Conservation (phyloP, 2,113 vertebrate species). For the Ancistrus triradiatus region DNA sequence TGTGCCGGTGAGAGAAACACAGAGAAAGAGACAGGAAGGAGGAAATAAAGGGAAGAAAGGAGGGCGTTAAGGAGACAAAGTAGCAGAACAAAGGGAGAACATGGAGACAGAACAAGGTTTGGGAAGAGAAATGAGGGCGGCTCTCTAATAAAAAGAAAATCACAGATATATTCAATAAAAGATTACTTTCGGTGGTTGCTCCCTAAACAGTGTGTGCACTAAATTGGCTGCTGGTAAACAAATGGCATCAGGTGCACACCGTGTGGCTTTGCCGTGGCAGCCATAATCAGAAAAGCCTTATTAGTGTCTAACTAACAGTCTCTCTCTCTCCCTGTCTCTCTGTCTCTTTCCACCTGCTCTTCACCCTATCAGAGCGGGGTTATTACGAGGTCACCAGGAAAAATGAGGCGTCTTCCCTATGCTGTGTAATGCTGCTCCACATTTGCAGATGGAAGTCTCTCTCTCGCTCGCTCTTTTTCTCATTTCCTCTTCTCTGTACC, state of each 20-base stretch:
- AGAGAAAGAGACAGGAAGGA: conserved; percentile 16
- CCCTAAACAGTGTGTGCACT: conserved; percentile 10
- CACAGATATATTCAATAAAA: conserved; percentile 12
- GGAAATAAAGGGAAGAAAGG: conserved; percentile 38
- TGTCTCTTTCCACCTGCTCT: conserved; percentile 55
- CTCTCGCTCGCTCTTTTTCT: conserved; percentile 5
- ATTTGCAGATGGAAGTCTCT: conserved; percentile 43
- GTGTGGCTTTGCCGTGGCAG: conserved; percentile 38
- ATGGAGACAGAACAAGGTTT: background rate
- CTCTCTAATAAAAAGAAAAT: conserved; percentile 7
- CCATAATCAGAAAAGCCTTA: conserved; percentile 39
- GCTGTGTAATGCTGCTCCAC: conserved; percentile 37
- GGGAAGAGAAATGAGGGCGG: conserved; percentile 11
- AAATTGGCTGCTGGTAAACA: conserved; percentile 34
- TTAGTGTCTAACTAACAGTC: conserved; percentile 19
- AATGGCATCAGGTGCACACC: conserved; percentile 37
- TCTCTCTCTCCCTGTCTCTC: conserved; percentile 15
- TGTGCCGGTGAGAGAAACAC: conserved; percentile 24
- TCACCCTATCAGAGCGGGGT: conserved; percentile 48
- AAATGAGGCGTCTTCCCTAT: conserved; percentile 38
- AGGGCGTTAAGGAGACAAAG: conserved; percentile 31
- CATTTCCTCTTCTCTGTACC: conserved; percentile 2
- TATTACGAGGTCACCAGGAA: conserved; percentile 47
- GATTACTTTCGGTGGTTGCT: background rate
- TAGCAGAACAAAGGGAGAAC: conserved; percentile 3